Evolutionary conservation across 92 coral and sea anemone species (phyloP).

Genomic region (Palythoa caribaeorum): DNA sequence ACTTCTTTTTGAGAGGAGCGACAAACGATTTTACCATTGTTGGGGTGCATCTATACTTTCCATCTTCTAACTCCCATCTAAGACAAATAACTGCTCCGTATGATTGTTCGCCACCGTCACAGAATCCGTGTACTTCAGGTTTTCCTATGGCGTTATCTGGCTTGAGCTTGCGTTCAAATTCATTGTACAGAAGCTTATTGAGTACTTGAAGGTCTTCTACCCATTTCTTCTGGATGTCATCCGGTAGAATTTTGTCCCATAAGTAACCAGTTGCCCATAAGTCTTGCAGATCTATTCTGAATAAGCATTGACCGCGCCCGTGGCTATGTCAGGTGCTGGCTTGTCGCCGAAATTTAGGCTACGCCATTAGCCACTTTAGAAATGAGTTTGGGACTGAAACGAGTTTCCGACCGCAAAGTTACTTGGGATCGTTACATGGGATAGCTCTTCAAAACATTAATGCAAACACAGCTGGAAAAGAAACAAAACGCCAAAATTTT

Average conservation of each 20-base stretch:
- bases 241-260: slow-evolving; percentile 74
- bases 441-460: too few relatives aligned
- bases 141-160: slow-evolving; percentile 59
- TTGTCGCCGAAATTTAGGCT: slow-evolving; percentile 73
- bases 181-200: slow-evolving; percentile 53
- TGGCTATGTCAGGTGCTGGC: slow-evolving; percentile 74
- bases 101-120: slow-evolving; percentile 72
- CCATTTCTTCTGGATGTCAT: slow-evolving; percentile 54
- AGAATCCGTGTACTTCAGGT: slow-evolving; percentile 69
- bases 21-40: slow-evolving; percentile 67
- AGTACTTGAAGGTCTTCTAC: slow-evolving; percentile 22
- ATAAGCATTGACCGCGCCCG: slow-evolving; percentile 48
- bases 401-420: too few relatives aligned
- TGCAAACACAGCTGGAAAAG: too few relatives aligned
- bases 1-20: slow-evolving; percentile 65
- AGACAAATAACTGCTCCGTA: slow-evolving; percentile 65
- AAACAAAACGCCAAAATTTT: too few relatives aligned
- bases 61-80: slow-evolving; percentile 63
- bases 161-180: slow-evolving; percentile 65
- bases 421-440: too few relatives aligned
- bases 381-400: too few relatives aligned
- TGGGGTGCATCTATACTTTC: slow-evolving; percentile 53
- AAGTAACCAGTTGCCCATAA: slow-evolving; percentile 64
- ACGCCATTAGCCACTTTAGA: slow-evolving; percentile 42
- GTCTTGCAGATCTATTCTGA: slow-evolving; percentile 68